These are phyloP conservation scores for Lysiphlebus fabarum DNA, from an alignment of 1,140 invertebrate genomes.

Conservation along the genomic window DNA sequence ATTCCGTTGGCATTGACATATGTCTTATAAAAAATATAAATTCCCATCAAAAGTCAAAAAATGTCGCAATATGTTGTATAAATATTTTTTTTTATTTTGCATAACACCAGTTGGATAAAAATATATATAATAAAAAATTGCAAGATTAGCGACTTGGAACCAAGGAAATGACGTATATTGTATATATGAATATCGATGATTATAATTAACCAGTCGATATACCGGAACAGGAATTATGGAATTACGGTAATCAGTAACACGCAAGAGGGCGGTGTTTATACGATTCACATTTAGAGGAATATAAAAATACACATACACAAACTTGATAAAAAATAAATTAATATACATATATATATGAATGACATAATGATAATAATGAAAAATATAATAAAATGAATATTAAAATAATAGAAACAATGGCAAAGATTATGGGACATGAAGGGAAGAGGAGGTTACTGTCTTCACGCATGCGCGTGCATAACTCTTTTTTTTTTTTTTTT, in stretches of 20 bases:
- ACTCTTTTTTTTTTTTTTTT: no score
- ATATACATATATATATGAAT: conserved; percentile 15
- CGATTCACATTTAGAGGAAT: conserved; percentile 37
- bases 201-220: conserved; percentile 46
- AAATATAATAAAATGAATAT: conserved; percentile 24
- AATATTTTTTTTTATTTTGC: neutral
- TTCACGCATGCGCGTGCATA: conserved; percentile 47
- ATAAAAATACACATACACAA: neutral
- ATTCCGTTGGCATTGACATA: neutral
- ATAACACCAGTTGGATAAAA: neutral
- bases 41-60: neutral
- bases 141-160: conserved; percentile 32
- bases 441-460: conserved; percentile 36
- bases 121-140: neutral
- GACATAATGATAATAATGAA: conserved; percentile 23
- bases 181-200: conserved; percentile 43
- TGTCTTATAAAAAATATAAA: conserved; percentile 1
- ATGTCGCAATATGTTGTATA: no score
- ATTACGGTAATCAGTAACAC: conserved; percentile 51
- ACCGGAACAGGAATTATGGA: conserved; percentile 48
- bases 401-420: conserved; percentile 21
- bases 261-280: conserved; percentile 38
- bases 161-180: conserved; percentile 42
- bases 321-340: conserved; percentile 29
- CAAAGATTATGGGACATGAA: conserved; percentile 34